Evolutionary conservation across 1,140 invertebrate genomes (phyloP), one percentile per base, ranked within the genome.

Genomic region (Calycopis cecrops): DNA sequence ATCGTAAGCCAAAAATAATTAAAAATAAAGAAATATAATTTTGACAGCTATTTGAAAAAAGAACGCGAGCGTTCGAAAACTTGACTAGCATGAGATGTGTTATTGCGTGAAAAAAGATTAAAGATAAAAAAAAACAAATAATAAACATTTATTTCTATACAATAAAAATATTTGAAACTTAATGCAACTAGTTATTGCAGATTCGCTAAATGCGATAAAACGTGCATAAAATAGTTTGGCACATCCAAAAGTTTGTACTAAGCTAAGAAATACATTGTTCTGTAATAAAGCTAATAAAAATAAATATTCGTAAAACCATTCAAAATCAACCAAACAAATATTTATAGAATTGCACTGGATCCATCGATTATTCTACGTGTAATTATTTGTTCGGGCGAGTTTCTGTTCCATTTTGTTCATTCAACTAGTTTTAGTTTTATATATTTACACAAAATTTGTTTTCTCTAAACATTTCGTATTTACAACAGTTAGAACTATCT

Each of bases 1-100:
- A 72, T 73, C 69, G 71, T 72, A 79, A 70, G 69, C 71, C 67
- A 71, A 79, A 64, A 64, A 68, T 71, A 63, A 62, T 65, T 56
- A 48, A 64, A 64, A 52, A 60, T 69, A 68, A 70, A 72, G 72
- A 71, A 67, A 69, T 69, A 61, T 52, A 70, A 74, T 79, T 77
- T 76, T 67, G 69, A 74, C 59, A 63, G 60, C 57, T 59, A 59
- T 47, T 55, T 58, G 66, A 64, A 72, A 72, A 69, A 66, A 72
- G 64, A 66, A 68, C 61, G 69, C 80, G 79, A 80, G 78, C 76
- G 81, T 75, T 79, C 65, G 16, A 71, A 77, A 82, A 76, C 65
- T 72, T 86, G 83, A 86, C 83, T 86, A 86, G 83, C 83, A 86
- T 86, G 78, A 83, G 78, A 80, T 69, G 73, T 84, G 76, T 79